Conservation (phyloP, 2,113 vertebrate species). For the Phycodurus eques region DNA sequence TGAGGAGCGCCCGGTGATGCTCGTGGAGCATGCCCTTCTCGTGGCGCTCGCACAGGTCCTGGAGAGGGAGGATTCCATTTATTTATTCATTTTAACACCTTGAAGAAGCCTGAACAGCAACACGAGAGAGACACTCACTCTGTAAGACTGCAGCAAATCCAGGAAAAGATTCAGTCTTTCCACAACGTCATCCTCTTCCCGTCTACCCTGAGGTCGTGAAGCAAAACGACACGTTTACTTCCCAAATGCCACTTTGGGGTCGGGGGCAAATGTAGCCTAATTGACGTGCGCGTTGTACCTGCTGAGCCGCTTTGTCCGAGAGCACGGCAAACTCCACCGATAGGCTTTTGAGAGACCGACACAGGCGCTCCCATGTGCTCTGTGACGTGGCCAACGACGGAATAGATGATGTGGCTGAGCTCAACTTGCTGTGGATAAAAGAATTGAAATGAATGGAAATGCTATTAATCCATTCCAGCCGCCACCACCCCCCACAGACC, state of each 20-base stretch:
- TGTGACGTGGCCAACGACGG: slow-evolving; percentile 83
- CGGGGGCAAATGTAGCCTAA: slow-evolving; percentile 2
- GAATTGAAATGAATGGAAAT: background rate
- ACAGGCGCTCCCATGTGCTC: slow-evolving; percentile 84
- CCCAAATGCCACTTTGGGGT: slow-evolving; percentile 7
- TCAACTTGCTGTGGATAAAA: slow-evolving; percentile 77
- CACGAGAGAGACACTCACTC: slow-evolving; percentile 73
- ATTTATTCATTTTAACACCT: background rate
- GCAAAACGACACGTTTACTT: slow-evolving; percentile 23
- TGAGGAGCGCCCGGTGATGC: slow-evolving; percentile 92
- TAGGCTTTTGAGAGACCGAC: slow-evolving; percentile 87
- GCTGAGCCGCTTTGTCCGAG: slow-evolving; percentile 90
- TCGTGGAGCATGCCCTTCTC: slow-evolving; percentile 93
- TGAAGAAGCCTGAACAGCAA: background rate
- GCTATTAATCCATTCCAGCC: too few species aligned
- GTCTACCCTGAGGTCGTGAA: slow-evolving; percentile 80
- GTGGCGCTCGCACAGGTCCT: slow-evolving; percentile 95
- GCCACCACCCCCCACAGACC: too few species aligned
- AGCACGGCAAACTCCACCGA: slow-evolving; percentile 89
- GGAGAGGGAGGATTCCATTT: background rate
- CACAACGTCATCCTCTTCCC: slow-evolving; percentile 94
- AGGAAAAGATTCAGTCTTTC: slow-evolving; percentile 95
- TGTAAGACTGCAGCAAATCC: slow-evolving; percentile 95
- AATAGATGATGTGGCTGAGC: slow-evolving; percentile 84
- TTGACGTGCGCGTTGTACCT: slow-evolving; percentile 71